phyloP scores from a whole-genome alignment of 2,888 invertebrate species.

The Stegana nigrithorax region DNA sequence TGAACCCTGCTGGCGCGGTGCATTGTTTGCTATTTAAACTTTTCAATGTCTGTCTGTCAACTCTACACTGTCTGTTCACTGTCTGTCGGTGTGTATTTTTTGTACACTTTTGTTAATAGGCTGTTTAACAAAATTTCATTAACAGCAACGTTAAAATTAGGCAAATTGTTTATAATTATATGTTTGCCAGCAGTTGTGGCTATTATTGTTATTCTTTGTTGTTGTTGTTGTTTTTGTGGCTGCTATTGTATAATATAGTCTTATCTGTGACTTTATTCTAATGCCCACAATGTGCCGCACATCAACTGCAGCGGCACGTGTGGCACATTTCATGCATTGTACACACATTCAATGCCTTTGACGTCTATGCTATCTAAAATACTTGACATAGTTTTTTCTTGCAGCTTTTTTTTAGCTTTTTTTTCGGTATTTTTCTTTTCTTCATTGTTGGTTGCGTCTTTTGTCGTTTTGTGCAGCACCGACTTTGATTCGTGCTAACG shows the following conservation, averaged over 20 bases:
- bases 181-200: not conserved
- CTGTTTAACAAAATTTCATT: too few relatives aligned
- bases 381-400: conserved; percentile 11
- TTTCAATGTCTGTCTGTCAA: too few relatives aligned
- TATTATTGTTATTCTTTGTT: conserved; percentile 15
- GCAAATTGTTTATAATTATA: conserved; percentile 41
- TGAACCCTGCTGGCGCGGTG: not conserved
- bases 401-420: not conserved
- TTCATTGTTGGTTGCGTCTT: not conserved
- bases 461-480: not conserved
- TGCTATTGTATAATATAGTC: conserved; percentile 27
- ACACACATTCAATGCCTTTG: not conserved
- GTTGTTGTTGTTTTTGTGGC: conserved; percentile 5
- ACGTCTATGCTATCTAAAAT: not conserved
- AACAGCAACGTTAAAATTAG: conserved; percentile 27
- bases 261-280: too few relatives aligned
- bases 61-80: too few relatives aligned
- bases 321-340: conserved; percentile 18
- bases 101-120: conserved; percentile 34
- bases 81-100: too few relatives aligned
- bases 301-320: conserved; percentile 19
- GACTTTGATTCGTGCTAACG: not conserved
- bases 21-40: not conserved
- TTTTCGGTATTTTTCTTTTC: not conserved
- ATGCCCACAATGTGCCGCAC: too few relatives aligned